Evolutionary conservation across 2,797 vertebrate species (phyloP).

Genomic region (Okamejei kenojei): DNA sequence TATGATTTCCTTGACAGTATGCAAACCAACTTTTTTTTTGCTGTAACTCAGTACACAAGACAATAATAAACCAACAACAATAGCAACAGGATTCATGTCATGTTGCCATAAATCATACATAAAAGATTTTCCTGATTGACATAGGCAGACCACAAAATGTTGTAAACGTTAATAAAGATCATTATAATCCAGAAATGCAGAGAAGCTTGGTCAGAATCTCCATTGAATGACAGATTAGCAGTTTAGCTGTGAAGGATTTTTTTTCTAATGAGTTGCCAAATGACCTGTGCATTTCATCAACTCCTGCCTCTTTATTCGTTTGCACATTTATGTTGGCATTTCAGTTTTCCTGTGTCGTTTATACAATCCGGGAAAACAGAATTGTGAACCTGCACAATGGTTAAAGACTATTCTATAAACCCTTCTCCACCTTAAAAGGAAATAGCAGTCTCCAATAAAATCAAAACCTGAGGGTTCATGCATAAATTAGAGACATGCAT

Average conservation of each 20-base stretch:
- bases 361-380: neutral
- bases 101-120: neutral
- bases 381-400: neutral
- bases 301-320: neutral
- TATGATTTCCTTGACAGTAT: too few species aligned
- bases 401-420: conserved; percentile 1
- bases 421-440: neutral
- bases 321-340: neutral
- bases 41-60: too few species aligned
- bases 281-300: neutral
- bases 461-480: conserved; percentile 9
- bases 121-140: neutral
- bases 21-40: too few species aligned
- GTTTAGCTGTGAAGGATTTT: neutral
- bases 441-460: neutral
- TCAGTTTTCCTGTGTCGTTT: neutral
- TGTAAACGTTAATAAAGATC: neutral
- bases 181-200: neutral
- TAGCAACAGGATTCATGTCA: too few species aligned
- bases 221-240: neutral
- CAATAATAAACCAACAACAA: too few species aligned
- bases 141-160: neutral
- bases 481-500: conserved; percentile 22
- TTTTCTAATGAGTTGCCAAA: neutral
- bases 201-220: neutral